phyloP scores from a whole-genome alignment of 2,797 vertebrate genomes.

The Pseudochirops corinnae region DNA sequence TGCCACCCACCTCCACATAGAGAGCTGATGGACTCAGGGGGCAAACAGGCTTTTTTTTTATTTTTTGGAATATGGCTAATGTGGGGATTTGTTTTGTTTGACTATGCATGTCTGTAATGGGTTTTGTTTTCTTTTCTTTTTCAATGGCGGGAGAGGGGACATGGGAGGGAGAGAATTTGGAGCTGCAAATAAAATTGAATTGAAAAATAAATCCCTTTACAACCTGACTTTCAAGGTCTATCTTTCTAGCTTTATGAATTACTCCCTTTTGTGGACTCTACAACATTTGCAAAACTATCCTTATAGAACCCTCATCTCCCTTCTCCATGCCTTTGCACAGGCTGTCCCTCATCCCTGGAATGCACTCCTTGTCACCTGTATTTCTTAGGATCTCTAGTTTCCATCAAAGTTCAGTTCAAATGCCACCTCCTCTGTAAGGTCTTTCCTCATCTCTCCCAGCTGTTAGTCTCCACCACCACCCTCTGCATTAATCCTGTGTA shows the following conservation, averaged over 20 bases:
- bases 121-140: not conserved
- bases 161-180: not conserved
- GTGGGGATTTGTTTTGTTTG: not conserved
- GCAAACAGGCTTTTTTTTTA: not conserved
- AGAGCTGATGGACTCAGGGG: not conserved
- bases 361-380: not conserved
- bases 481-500: not conserved
- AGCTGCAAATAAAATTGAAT: not conserved
- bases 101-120: not conserved
- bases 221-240: not conserved
- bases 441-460: not conserved
- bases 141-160: not conserved
- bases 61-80: not conserved
- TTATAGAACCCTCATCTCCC: not conserved
- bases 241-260: not conserved
- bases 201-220: not conserved
- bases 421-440: not conserved
- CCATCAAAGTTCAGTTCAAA: not conserved
- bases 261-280: not conserved
- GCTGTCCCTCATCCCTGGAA: not conserved
- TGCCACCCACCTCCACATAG: not conserved
- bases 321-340: not conserved
- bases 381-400: not conserved
- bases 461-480: no score
- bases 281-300: not conserved